phyloP scores from a whole-genome alignment of 1,140 invertebrate genomes.

The Polyergus mexicanus region DNA sequence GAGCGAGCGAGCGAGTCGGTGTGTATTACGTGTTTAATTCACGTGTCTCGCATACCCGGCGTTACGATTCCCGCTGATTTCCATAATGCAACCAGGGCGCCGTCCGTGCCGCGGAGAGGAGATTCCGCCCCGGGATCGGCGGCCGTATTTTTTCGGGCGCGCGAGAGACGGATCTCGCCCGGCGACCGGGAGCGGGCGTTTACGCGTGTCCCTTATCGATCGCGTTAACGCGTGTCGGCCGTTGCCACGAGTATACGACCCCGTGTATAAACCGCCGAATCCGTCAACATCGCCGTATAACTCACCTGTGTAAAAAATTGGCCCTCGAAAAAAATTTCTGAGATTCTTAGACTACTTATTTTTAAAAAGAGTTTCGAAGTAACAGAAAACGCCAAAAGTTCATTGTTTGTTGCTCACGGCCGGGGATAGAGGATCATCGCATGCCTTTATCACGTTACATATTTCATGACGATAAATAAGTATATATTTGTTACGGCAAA shows the following conservation, averaged over 20 bases:
- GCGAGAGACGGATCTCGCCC: constrained; percentile 55
- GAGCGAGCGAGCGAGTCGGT: constrained; percentile 68
- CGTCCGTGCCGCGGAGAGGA: constrained; percentile 34
- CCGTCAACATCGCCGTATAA: constrained; percentile 12
- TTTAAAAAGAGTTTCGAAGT: no score
- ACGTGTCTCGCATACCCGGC: constrained; percentile 79
- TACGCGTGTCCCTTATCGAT: constrained; percentile 32
- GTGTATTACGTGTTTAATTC: constrained; percentile 83
- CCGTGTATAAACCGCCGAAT: background rate
- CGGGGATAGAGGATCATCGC: background rate
- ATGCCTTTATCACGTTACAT: background rate
- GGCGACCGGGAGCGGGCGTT: constrained; percentile 17
- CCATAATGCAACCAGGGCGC: constrained; percentile 69
- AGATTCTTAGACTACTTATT: no score
- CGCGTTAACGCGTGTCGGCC: constrained; percentile 55
- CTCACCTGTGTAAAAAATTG: no score
- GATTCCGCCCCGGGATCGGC: constrained; percentile 56
- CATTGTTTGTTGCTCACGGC: constrained; percentile 10
- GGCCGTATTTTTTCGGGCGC: constrained; percentile 65
- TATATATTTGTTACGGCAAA: background rate
- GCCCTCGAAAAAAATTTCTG: no score
- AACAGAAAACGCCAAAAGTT: background rate
- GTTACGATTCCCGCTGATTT: constrained; percentile 73
- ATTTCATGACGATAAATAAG: constrained; percentile 18
- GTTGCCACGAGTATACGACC: background rate